Conservation (phyloP, 64 coral and sea anemone genomes). For the Pachyseris speciosa region DNA sequence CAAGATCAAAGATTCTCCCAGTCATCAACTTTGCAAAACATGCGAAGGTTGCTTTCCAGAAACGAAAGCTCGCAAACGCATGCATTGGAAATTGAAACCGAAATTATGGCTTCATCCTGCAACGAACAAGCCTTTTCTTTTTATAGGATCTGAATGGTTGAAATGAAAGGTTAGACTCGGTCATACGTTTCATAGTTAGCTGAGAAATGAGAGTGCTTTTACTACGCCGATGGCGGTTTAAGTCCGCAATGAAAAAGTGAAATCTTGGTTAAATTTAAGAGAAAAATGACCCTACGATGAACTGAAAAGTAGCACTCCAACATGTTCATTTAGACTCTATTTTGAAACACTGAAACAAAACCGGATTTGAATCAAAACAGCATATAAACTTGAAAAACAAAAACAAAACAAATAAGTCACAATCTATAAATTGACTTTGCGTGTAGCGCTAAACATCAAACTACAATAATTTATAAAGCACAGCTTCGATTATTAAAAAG, state of each 20-base stretch:
- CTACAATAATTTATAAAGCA: not conserved
- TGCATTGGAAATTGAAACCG: not conserved
- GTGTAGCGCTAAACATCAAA: not conserved
- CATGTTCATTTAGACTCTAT: not conserved
- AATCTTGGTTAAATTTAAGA: not conserved
- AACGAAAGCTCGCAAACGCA: conserved; percentile 42
- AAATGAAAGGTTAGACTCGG: not conserved
- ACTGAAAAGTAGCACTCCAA: no score
- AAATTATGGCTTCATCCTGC: not conserved
- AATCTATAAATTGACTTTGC: not conserved
- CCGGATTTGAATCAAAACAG: no score
- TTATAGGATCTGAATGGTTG: not conserved
- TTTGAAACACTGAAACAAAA: not conserved
- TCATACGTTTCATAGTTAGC: not conserved
- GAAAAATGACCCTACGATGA: not conserved
- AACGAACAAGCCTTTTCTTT: not conserved
- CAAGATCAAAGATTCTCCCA: not conserved
- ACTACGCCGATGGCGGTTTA: no score
- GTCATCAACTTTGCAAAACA: not conserved
- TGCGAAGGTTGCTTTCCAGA: conserved; percentile 9
- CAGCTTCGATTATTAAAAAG: not conserved
- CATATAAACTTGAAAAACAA: not conserved
- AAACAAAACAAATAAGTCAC: not conserved
- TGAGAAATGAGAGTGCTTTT: not conserved
- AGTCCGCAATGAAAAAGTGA: no score